Percentiles rank a stretch among this genome's conserved stretches.
These are phyloP conservation scores for Pelvicachromis taeniatus DNA, from an alignment of 2,113 vertebrate genomes.

Conservation along the genomic window DNA sequence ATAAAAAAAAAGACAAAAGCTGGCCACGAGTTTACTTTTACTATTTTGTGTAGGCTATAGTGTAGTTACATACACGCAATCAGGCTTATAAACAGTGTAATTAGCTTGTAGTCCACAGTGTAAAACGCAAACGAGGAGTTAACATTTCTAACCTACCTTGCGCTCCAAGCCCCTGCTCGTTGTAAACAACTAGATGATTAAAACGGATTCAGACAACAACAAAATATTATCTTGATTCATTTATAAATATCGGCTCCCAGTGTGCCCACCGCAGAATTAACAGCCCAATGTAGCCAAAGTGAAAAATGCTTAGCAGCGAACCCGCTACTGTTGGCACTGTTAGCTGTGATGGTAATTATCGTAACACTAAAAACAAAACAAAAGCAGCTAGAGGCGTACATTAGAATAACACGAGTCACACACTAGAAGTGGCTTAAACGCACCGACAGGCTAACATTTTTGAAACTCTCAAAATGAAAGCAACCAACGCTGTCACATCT, in stretches of 20 bases:
- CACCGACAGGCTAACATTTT: fast-evolving
- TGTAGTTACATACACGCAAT: no score
- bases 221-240: background rate
- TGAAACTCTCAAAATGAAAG: fast-evolving
- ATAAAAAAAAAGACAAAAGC: no score
- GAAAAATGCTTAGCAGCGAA: background rate
- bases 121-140: fast-evolving
- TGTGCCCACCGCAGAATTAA: background rate
- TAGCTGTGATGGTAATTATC: background rate
- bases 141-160: background rate
- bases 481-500: background rate
- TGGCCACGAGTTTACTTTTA: background rate
- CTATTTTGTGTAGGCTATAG: background rate
- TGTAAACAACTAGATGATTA: background rate
- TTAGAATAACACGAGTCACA: background rate
- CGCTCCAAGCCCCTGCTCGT: background rate
- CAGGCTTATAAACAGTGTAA: background rate
- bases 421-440: background rate
- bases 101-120: background rate
- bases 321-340: background rate
- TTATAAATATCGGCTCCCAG: fast-evolving
- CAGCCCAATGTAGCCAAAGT: fast-evolving
- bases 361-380: background rate
- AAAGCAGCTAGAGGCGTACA: fast-evolving
- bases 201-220: fast-evolving